Evolutionary conservation across 2,888 invertebrate species (phyloP).

Genomic region (Fabriciana adippe): DNA sequence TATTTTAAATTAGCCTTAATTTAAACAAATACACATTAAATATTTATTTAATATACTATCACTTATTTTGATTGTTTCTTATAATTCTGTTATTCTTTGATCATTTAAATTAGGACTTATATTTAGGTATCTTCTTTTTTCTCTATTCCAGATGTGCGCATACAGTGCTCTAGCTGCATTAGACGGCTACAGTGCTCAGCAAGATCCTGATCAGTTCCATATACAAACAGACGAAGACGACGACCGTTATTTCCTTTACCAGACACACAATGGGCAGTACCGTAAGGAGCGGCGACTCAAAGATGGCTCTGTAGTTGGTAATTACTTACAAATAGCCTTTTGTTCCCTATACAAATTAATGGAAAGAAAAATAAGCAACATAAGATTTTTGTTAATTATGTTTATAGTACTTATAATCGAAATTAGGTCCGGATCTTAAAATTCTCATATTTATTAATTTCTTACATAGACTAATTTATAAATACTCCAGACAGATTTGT

Average conservation of each 20-base stretch:
- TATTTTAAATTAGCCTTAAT: no score
- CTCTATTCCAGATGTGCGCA: conserved; percentile 59
- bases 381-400: no score
- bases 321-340: conserved; percentile 30
- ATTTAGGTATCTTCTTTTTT: background rate
- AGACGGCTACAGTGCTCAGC: conserved; percentile 82
- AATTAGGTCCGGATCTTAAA: no score
- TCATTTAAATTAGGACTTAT: conserved; percentile 20
- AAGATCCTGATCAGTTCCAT: conserved; percentile 91
- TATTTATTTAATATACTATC: conserved; percentile 40
- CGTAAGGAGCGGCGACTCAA: conserved; percentile 93
- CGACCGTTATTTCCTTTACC: conserved; percentile 93
- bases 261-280: conserved; percentile 94
- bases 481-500: no score
- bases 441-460: no score
- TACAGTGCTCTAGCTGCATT: conserved; percentile 69
- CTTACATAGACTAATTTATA: no score
- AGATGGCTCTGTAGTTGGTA: conserved; percentile 93
- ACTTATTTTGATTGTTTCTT: background rate
- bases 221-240: conserved; percentile 97
- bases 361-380: no score
- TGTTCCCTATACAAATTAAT: background rate
- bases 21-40: no score
- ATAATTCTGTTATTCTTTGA: background rate
- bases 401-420: no score